phyloP scores from a whole-genome alignment of 2,888 invertebrate species.

The Eledona agricola region DNA sequence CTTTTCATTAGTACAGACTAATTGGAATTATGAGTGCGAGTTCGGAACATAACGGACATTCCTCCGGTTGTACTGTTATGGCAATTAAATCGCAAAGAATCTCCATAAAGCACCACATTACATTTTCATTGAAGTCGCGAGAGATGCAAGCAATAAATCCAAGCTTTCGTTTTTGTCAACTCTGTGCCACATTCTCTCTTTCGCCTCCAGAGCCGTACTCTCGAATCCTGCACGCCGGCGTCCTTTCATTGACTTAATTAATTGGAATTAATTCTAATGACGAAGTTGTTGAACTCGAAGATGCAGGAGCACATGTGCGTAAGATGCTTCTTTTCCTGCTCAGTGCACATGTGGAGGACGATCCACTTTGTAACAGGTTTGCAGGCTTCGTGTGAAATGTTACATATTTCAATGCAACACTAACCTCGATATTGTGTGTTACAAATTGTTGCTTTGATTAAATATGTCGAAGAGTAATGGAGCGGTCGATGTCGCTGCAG shows the following conservation, averaged over 20 bases:
- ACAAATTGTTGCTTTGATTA: slow-evolving; percentile 4
- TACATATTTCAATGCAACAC: slow-evolving; percentile 38
- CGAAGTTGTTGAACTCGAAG: slow-evolving; percentile 30
- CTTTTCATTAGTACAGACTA: no score
- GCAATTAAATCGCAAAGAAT: no score
- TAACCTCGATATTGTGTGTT: slow-evolving; percentile 34
- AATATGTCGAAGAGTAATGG: background rate
- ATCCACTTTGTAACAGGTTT: slow-evolving; percentile 43
- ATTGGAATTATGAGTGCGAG: no score
- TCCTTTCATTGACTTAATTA: slow-evolving; percentile 24
- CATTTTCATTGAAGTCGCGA: no score
- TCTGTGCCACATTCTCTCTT: slow-evolving; percentile 25
- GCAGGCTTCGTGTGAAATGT: slow-evolving; percentile 35
- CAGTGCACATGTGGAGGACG: slow-evolving; percentile 28
- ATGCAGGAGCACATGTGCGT: slow-evolving; percentile 20
- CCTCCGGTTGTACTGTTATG: no score
- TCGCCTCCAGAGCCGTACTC: slow-evolving; percentile 12
- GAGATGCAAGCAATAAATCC: slow-evolving; percentile 28
- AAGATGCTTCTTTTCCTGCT: slow-evolving; percentile 15
- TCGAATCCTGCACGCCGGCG: slow-evolving; percentile 5
- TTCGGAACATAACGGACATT: no score
- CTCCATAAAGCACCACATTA: no score
- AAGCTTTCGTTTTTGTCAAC: slow-evolving; percentile 31
- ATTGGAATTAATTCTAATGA: slow-evolving; percentile 20
- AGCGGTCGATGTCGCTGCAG: background rate